phyloP scores from a whole-genome alignment of 2,888 invertebrate species.

The Neocrepidodera transversa region DNA sequence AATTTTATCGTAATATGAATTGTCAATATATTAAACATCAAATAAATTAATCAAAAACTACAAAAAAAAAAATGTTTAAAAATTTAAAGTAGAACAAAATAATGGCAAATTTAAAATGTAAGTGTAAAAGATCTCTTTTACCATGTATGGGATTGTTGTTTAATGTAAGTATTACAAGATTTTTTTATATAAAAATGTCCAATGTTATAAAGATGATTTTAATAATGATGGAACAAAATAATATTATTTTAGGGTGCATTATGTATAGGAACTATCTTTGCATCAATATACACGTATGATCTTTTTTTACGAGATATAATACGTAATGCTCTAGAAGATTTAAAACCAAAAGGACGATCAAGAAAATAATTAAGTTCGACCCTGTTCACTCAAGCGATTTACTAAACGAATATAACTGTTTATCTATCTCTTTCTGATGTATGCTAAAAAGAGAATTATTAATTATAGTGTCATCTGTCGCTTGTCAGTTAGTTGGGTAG shows the following conservation, averaged over 20 bases:
- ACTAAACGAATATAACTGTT: no score
- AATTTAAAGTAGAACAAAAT: not conserved
- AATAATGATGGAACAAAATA: no score
- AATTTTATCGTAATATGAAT: no score
- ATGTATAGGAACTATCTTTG: not conserved
- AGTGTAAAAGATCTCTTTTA: not conserved
- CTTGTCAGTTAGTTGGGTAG: not conserved
- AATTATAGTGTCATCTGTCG: not conserved
- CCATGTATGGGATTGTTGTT: not conserved
- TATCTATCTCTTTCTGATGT: no score
- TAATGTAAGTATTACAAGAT: not conserved
- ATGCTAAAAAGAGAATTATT: no score
- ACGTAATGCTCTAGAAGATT: not conserved
- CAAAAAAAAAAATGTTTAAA: not conserved
- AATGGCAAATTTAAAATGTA: not conserved
- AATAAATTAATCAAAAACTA: not conserved
- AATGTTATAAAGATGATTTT: not conserved
- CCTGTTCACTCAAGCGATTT: no score
- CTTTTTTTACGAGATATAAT: not conserved
- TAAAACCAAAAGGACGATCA: constrained; percentile 1
- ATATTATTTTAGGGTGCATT: constrained; percentile 1
- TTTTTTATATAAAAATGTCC: not conserved
- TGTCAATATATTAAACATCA: no score
- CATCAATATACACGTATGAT: constrained; percentile 1
- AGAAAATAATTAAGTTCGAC: not conserved